phyloP scores from a whole-genome alignment of 2,888 invertebrate genomes.

The Rhagonycha fulva region DNA sequence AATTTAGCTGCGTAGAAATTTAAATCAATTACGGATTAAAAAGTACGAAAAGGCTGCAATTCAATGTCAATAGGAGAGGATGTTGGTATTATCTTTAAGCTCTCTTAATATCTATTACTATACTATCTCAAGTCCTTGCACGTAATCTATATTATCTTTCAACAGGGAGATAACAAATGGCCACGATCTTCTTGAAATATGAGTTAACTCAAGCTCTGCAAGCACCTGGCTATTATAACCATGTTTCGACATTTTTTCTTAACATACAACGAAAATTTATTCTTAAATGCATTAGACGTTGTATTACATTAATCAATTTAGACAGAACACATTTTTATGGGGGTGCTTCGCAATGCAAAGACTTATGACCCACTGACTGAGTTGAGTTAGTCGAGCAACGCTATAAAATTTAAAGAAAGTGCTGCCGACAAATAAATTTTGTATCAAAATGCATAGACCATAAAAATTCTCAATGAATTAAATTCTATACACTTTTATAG shows the following conservation, averaged over 20 bases:
- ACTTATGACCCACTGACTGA: background rate
- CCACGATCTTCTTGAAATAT: constrained; percentile 41
- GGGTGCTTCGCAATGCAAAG: background rate
- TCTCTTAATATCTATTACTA: constrained; percentile 35
- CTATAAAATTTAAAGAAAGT: background rate
- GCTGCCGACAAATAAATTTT: background rate
- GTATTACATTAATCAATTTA: background rate
- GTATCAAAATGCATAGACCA: background rate
- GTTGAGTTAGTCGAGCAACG: background rate
- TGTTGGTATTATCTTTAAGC: constrained; percentile 6
- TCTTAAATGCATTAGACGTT: background rate
- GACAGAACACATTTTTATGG: background rate
- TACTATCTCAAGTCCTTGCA: constrained; percentile 40
- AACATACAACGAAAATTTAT: background rate
- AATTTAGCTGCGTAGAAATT: background rate
- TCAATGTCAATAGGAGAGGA: background rate
- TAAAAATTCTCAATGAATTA: background rate
- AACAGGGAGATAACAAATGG: constrained; percentile 43
- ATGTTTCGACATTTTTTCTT: constrained; percentile 14
- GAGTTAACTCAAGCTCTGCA: constrained; percentile 29
- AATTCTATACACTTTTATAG: background rate
- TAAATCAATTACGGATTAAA: background rate
- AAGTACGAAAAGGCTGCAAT: background rate
- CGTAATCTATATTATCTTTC: constrained; percentile 46
- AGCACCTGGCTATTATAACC: constrained; percentile 12